Conservation (phyloP, 2,888 invertebrate genomes). For the Drosophila meridiana region DNA sequence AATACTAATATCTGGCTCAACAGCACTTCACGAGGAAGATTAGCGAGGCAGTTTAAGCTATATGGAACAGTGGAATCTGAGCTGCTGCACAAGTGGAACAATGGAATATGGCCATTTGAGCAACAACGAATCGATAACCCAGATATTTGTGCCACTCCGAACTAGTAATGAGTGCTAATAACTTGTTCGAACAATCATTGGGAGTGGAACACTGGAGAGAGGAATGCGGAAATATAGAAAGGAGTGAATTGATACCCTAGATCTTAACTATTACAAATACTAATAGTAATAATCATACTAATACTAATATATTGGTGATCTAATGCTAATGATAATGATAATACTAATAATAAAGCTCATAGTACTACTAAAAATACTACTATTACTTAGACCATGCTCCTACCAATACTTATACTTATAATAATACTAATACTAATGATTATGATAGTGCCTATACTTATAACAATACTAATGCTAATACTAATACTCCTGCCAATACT, state of each 20-base stretch:
- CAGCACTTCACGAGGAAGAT: conserved; percentile 15
- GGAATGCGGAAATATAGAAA: neutral
- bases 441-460: neutral
- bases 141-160: neutral
- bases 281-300: neutral
- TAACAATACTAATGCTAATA: neutral
- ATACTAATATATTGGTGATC: neutral
- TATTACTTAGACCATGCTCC: neutral
- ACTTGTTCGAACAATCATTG: neutral
- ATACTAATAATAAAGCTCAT: neutral
- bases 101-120: neutral
- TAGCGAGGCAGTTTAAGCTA: neutral
- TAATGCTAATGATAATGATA: neutral
- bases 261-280: neutral
- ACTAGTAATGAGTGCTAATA: neutral
- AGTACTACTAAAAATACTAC: neutral
- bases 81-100: neutral
- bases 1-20: conserved; percentile 17
- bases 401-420: neutral
- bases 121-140: neutral
- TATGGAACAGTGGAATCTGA: conserved; percentile 1
- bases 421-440: neutral
- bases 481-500: neutral
- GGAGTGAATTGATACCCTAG: neutral
- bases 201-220: no score